Percentiles rank a stretch among this genome's conserved stretches.
Conservation (phyloP, 2,797 vertebrate species). For the Acridotheres tristis region DNA sequence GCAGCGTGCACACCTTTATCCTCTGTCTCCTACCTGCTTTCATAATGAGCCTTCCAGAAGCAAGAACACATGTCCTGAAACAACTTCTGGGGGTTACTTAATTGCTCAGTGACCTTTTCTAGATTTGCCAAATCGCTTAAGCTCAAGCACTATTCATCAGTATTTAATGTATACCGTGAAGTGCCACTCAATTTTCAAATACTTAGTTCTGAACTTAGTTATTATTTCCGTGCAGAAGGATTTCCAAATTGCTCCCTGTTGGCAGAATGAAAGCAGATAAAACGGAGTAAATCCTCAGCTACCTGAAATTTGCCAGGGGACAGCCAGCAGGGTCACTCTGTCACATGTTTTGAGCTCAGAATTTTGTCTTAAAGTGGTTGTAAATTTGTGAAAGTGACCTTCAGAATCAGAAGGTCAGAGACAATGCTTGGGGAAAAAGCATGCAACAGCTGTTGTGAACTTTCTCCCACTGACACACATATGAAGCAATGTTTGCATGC, state of each 20-base stretch:
- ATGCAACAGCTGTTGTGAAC: neutral
- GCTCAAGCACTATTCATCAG: neutral
- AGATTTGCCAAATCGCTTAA: neutral
- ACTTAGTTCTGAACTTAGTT: neutral
- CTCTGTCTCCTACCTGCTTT: conserved; percentile 19
- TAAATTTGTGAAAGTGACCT: neutral
- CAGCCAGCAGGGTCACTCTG: neutral
- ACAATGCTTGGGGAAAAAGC: neutral
- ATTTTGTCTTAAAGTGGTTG: neutral
- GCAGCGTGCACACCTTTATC: neutral
- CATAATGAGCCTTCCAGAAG: conserved; percentile 19
- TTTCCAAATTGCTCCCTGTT: neutral
- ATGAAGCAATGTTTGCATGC: neutral
- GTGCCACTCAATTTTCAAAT: conserved; percentile 4
- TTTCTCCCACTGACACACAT: neutral
- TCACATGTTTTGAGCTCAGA: neutral
- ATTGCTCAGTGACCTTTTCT: conserved; percentile 39
- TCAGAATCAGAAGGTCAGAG: neutral
- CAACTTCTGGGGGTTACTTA: conserved; percentile 3
- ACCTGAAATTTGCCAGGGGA: neutral
- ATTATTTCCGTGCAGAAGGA: neutral
- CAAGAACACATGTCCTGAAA: neutral
- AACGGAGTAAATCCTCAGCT: neutral
- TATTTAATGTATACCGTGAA: conserved; percentile 13
- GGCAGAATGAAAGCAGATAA: neutral